phyloP scores from a whole-genome alignment of 2,113 vertebrate species.

The Microcebus jonahi region DNA sequence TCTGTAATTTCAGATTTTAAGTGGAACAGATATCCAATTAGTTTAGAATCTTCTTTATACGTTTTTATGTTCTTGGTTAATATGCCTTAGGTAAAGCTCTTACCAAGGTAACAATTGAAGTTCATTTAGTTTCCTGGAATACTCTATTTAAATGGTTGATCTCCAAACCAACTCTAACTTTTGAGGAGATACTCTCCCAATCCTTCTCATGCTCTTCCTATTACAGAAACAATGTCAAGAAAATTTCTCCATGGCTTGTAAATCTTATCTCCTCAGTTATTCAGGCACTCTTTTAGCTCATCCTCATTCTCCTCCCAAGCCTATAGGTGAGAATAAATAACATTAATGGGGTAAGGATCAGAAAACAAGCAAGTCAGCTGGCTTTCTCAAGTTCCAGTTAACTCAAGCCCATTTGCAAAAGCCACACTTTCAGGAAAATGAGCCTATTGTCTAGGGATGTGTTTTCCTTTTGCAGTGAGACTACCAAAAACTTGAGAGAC shows the following conservation, averaged over 20 bases:
- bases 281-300: not conserved
- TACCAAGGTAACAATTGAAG: not conserved
- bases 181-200: not conserved
- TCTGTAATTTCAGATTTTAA: conserved; percentile 4
- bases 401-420: not conserved
- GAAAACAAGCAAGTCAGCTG: not conserved
- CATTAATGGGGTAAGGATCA: not conserved
- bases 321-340: not conserved
- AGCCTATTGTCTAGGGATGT: not conserved
- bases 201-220: not conserved
- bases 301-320: not conserved
- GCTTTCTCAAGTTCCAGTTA: not conserved
- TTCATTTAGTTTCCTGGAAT: not conserved
- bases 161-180: not conserved
- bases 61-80: not conserved
- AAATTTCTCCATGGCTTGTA: not conserved
- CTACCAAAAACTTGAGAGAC: not conserved
- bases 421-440: not conserved
- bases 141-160: not conserved
- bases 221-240: not conserved
- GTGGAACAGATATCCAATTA: not conserved
- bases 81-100: not conserved
- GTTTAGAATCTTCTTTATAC: not conserved
- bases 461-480: not conserved
- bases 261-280: not conserved